Evolutionary conservation across 2,797 vertebrate genomes (phyloP).

Genomic region (Fratercula arctica): DNA sequence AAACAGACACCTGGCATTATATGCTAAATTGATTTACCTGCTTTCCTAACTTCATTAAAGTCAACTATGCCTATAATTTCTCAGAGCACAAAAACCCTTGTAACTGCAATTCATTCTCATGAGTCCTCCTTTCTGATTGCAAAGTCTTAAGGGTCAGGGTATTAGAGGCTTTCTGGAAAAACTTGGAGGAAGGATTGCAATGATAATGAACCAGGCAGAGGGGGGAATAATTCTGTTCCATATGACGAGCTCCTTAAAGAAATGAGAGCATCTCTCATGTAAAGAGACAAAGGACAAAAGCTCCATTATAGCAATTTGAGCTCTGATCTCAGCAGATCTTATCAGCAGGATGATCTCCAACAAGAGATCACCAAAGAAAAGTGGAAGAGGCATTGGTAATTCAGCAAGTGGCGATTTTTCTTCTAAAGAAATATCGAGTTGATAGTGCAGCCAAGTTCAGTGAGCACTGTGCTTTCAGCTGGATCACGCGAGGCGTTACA

Average conservation of each 20-base stretch:
- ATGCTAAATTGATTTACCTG: background rate
- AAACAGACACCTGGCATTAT: background rate
- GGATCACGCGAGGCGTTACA: rapidly evolving
- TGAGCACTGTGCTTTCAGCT: background rate
- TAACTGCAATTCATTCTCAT: background rate
- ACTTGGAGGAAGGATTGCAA: background rate
- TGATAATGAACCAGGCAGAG: background rate
- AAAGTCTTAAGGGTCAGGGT: background rate
- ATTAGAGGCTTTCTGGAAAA: background rate
- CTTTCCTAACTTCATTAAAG: background rate
- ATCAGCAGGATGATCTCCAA: background rate
- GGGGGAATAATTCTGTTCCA: background rate
- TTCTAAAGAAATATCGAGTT: background rate
- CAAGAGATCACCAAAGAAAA: background rate
- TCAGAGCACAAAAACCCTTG: background rate
- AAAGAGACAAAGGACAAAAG: background rate
- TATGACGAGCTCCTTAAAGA: background rate
- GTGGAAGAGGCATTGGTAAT: background rate
- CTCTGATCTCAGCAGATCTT: background rate
- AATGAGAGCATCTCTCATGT: background rate
- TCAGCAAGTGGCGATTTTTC: background rate
- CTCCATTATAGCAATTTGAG: background rate
- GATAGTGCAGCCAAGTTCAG: background rate
- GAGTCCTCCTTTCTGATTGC: background rate
- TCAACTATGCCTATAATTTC: background rate